phyloP scores from a whole-genome alignment of 2,888 invertebrate species.

The Anthophora plumipes region DNA sequence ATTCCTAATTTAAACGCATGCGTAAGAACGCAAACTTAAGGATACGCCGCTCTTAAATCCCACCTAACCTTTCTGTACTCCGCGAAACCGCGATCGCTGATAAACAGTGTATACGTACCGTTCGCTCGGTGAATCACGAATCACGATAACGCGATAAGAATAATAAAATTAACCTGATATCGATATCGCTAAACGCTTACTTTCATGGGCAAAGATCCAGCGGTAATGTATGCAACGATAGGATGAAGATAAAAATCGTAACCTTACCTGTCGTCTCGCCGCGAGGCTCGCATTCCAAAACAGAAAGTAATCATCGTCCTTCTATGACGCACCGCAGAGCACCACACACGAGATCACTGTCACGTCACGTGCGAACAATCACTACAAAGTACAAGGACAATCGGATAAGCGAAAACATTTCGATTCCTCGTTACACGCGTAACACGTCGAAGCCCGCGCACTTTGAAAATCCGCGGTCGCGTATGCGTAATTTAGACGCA shows the following conservation, averaged over 20 bases:
- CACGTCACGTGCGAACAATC: neutral
- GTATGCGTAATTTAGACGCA: neutral
- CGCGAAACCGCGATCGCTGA: slow-evolving; percentile 11
- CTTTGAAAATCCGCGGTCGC: slow-evolving; percentile 51
- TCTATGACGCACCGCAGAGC: neutral
- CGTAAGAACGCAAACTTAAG: slow-evolving; percentile 48
- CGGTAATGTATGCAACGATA: neutral
- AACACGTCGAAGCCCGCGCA: slow-evolving; percentile 23
- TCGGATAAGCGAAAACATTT: slow-evolving; percentile 3
- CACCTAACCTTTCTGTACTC: slow-evolving; percentile 26
- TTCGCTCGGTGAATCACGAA: slow-evolving; percentile 43
- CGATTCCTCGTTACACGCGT: neutral
- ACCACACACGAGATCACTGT: neutral
- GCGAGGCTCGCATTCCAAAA: neutral
- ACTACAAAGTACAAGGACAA: neutral
- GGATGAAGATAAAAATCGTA: neutral
- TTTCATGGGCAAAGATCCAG: neutral
- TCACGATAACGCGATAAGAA: slow-evolving; percentile 41
- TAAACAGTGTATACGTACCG: slow-evolving; percentile 18
- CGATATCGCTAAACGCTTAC: neutral
- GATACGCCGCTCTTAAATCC: slow-evolving; percentile 39
- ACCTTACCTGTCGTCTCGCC: slow-evolving; percentile 17
- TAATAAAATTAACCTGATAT: neutral
- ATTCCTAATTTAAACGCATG: slow-evolving; percentile 61
- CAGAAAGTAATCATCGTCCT: neutral